Percentiles rank a stretch among this genome's conserved stretches.
Conservation (phyloP, 2,888 invertebrate genomes). For the Ophion costatus region DNA sequence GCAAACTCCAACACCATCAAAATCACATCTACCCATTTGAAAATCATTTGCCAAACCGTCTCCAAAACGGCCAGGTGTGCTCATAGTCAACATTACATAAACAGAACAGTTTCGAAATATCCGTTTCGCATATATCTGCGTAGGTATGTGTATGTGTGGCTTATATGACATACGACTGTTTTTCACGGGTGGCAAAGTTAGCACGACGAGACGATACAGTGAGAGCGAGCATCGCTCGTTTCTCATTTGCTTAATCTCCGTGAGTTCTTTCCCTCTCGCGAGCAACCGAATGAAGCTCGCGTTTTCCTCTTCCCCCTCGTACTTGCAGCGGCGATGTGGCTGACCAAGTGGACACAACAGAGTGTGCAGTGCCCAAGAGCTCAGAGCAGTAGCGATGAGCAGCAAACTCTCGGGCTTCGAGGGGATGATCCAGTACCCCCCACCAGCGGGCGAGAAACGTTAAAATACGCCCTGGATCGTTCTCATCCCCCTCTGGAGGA, state of each 20-base stretch:
- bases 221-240: conserved; percentile 76
- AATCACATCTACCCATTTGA: too few relatives aligned
- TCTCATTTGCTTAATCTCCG: conserved; percentile 83
- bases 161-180: conserved; percentile 25
- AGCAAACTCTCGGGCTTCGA: conserved; percentile 28
- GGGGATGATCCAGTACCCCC: conserved; percentile 42
- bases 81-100: too few relatives aligned
- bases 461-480: conserved; percentile 46
- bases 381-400: conserved; percentile 45
- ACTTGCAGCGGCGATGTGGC: conserved; percentile 37
- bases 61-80: too few relatives aligned
- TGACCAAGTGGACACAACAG: conserved; percentile 52
- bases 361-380: conserved; percentile 50
- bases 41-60: too few relatives aligned
- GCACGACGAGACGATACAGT: conserved; percentile 63
- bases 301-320: conserved; percentile 61
- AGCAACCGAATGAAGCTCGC: conserved; percentile 4
- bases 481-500: conserved; percentile 40
- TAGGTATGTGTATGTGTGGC: background rate
- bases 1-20: too few relatives aligned
- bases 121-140: background rate
- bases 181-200: conserved; percentile 74
- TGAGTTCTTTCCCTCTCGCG: conserved; percentile 61
- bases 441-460: conserved; percentile 53
- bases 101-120: background rate